Evolutionary conservation across 1,140 invertebrate species (phyloP).

Genomic region (Anthonomus grandis): DNA sequence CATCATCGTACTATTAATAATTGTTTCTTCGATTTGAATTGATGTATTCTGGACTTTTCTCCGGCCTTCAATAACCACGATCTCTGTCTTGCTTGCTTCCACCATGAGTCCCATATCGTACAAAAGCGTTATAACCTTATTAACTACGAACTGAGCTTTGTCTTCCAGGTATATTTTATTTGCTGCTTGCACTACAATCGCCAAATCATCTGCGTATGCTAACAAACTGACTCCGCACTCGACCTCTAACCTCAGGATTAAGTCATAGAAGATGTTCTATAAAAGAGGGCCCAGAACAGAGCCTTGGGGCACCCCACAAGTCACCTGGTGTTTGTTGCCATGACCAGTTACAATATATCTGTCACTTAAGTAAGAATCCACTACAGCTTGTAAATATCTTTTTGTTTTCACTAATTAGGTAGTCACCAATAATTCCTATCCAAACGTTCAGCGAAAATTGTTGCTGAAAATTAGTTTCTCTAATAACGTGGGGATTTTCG

Average conservation of each 20-base stretch:
- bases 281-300: slow-evolving; percentile 39
- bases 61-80: not conserved
- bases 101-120: not conserved
- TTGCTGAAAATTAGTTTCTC: too few species aligned
- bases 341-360: not conserved
- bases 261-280: slow-evolving; percentile 42
- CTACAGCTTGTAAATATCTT: too few species aligned
- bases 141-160: not conserved
- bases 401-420: too few species aligned
- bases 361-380: not conserved
- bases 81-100: slow-evolving; percentile 8
- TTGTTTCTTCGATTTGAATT: not conserved
- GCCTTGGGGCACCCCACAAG: slow-evolving; percentile 37
- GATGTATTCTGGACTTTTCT: not conserved
- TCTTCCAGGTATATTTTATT: not conserved
- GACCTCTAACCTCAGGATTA: slow-evolving; percentile 31
- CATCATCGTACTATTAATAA: not conserved
- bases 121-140: not conserved
- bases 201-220: slow-evolving; percentile 41
- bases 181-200: slow-evolving; percentile 24
- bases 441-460: too few species aligned
- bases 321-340: not conserved
- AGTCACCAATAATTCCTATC: too few species aligned
- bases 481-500: too few species aligned
- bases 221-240: slow-evolving; percentile 19